These are phyloP conservation scores for Melanostoma scalare DNA, from an alignment of 2,888 invertebrate species.

Conservation along the genomic window DNA sequence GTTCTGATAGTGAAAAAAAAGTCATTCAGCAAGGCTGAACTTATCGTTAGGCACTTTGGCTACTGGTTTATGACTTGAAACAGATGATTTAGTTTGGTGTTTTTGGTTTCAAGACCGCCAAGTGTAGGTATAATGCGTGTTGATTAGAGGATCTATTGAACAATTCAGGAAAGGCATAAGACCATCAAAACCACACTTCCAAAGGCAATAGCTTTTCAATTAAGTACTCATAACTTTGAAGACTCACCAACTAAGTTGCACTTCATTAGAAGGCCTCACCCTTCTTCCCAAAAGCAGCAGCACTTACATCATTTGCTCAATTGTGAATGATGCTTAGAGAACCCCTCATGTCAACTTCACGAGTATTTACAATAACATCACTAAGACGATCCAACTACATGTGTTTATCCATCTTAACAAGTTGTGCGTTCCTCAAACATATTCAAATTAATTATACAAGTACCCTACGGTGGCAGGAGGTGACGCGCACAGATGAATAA, in stretches of 20 bases:
- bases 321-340: slow-evolving; percentile 2
- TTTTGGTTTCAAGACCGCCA: no score
- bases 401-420: slow-evolving; percentile 56
- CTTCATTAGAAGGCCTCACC: slow-evolving; percentile 26
- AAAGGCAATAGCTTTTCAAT: no score
- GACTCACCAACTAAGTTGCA: slow-evolving; percentile 1
- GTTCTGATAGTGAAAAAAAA: no score
- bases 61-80: no score
- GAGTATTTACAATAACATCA: slow-evolving; percentile 62
- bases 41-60: no score
- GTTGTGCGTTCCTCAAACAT: slow-evolving; percentile 62
- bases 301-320: slow-evolving; percentile 23
- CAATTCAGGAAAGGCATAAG: no score
- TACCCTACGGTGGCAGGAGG: slow-evolving; percentile 56
- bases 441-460: slow-evolving; percentile 70
- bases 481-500: slow-evolving; percentile 59
- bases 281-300: neutral
- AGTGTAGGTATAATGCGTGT: no score
- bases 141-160: no score
- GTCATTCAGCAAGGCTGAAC: no score
- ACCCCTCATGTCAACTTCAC: slow-evolving; percentile 34
- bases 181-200: no score
- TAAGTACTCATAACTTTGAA: neutral
- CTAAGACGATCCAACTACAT: slow-evolving; percentile 45
- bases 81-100: no score